Evolutionary conservation across 1,140 invertebrate genomes (phyloP).

Genomic region (Drosophila leontia): DNA sequence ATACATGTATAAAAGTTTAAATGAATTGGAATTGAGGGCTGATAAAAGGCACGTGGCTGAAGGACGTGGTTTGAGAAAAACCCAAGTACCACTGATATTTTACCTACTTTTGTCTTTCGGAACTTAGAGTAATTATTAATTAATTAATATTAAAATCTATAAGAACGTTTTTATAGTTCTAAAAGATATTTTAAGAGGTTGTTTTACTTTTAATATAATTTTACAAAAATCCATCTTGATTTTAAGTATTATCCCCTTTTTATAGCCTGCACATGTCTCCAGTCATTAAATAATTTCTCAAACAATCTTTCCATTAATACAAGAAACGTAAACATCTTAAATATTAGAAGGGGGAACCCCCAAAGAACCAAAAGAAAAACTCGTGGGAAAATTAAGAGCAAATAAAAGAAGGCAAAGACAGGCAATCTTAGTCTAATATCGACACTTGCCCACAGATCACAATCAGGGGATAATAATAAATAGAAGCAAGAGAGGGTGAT

Average conservation of each 20-base stretch:
- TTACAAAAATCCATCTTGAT: neutral
- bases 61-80: constrained; percentile 17
- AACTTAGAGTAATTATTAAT: neutral
- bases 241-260: neutral
- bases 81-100: too few relatives aligned
- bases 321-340: constrained; percentile 12
- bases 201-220: neutral
- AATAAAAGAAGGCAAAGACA: constrained; percentile 2
- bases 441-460: constrained; percentile 30
- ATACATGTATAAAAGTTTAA: constrained; percentile 34
- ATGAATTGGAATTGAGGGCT: constrained; percentile 24
- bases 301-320: constrained; percentile 14
- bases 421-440: constrained; percentile 24
- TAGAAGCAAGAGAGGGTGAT: neutral
- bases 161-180: neutral
- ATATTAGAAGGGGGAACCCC: neutral
- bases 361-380: constrained; percentile 7
- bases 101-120: neutral
- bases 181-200: neutral
- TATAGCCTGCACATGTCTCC: neutral
- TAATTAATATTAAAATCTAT: neutral
- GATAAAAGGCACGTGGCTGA: constrained; percentile 40
- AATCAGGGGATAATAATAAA: constrained; percentile 8
- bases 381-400: constrained; percentile 16
- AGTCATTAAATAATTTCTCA: constrained; percentile 6